These are phyloP conservation scores for Salvelinus alpinus DNA, from an alignment of 2,113 vertebrate genomes.

Conservation along the genomic window DNA sequence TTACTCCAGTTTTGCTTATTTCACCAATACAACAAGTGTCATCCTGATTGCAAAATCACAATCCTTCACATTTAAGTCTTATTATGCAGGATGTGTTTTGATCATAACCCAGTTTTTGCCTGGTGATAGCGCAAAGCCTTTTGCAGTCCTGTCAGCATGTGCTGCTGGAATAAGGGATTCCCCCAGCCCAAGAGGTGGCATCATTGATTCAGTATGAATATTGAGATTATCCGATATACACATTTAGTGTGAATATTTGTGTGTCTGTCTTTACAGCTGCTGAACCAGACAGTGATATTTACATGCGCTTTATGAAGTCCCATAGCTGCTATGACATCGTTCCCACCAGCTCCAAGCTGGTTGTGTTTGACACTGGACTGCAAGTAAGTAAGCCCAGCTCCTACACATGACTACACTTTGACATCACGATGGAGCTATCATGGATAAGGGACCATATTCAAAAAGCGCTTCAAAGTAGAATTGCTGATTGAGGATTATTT, in stretches of 20 bases:
- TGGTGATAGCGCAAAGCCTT: neutral
- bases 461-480: no score
- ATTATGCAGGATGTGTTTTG: neutral
- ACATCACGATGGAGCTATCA: neutral
- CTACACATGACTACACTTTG: neutral
- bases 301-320: slow-evolving; percentile 97
- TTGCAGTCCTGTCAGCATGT: no score
- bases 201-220: neutral
- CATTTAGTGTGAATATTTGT: slow-evolving; percentile 6
- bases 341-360: slow-evolving; percentile 97
- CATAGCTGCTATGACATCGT: slow-evolving; percentile 99
- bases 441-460: no score
- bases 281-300: slow-evolving; percentile 94
- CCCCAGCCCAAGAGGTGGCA: neutral
- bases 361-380: slow-evolving; percentile 97
- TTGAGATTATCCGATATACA: slow-evolving; percentile 25
- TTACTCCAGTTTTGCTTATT: no score
- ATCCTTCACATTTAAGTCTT: no score
- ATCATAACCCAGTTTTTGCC: neutral
- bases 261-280: slow-evolving; percentile 69
- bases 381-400: slow-evolving; percentile 83
- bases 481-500: no score
- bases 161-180: neutral
- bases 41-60: no score
- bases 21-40: no score